phyloP scores from a whole-genome alignment of 1,140 invertebrate genomes.

The Psilanteris sp. region DNA sequence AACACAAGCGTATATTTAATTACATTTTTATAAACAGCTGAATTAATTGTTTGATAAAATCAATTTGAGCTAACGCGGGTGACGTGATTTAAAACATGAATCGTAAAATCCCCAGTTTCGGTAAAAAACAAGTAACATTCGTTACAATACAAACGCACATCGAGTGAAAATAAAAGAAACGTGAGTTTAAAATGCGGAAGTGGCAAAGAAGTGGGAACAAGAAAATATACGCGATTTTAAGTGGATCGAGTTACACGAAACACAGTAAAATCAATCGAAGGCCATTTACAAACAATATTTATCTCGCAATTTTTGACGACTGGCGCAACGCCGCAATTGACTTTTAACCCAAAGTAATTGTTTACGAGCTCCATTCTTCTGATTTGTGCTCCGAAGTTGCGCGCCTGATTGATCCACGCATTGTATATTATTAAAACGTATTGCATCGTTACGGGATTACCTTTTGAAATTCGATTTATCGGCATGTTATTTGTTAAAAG shows the following conservation, averaged over 20 bases:
- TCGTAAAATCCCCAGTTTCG: no score
- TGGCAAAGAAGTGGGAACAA: not conserved
- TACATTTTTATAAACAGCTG: no score
- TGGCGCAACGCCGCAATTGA: slow-evolving; percentile 53
- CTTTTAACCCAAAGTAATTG: slow-evolving; percentile 66
- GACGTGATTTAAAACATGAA: no score
- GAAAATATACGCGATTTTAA: no score
- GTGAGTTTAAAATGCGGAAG: not conserved
- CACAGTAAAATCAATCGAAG: slow-evolving; percentile 3
- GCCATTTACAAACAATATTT: slow-evolving; percentile 45
- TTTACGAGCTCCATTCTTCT: slow-evolving; percentile 1
- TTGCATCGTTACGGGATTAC: slow-evolving; percentile 3
- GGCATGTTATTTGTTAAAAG: not conserved
- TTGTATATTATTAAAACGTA: slow-evolving; percentile 17
- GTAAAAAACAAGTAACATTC: no score
- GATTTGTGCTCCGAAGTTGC: not conserved
- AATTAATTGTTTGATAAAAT: no score
- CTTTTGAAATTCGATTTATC: slow-evolving; percentile 3
- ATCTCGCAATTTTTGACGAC: slow-evolving; percentile 22
- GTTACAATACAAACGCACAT: no score
- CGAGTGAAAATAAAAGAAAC: no score
- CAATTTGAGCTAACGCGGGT: no score
- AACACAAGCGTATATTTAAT: no score
- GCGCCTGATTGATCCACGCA: not conserved
- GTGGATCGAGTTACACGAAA: no score